Conservation (phyloP, 2,888 invertebrate genomes). For the Panopea generosa region DNA sequence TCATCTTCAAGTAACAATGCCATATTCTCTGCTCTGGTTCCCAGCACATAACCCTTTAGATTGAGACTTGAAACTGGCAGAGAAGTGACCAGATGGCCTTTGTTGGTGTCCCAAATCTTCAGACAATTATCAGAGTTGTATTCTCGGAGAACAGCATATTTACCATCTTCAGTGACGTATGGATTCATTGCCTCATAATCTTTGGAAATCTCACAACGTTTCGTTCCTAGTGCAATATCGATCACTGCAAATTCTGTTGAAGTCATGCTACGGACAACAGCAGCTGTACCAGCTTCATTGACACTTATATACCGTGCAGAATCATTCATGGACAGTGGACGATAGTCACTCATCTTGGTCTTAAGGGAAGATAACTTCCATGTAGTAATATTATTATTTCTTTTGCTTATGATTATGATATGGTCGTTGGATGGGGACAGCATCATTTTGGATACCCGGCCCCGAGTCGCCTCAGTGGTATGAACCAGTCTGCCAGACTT, state of each 20-base stretch:
- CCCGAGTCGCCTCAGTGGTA: constrained; percentile 56
- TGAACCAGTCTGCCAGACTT: constrained; percentile 46
- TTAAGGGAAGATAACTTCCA: constrained; percentile 61
- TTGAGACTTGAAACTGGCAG: constrained; percentile 61
- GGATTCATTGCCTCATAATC: constrained; percentile 65
- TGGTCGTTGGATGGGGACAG: constrained; percentile 58
- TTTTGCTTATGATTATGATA: constrained; percentile 52
- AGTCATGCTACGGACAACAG: constrained; percentile 59
- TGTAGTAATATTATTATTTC: constrained; percentile 59
- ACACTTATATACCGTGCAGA: constrained; percentile 63
- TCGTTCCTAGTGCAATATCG: constrained; percentile 53
- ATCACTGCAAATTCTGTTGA: constrained; percentile 63
- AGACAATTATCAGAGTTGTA: constrained; percentile 58
- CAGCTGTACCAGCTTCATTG: constrained; percentile 40
- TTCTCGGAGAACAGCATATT: constrained; percentile 65
- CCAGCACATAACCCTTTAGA: constrained; percentile 59
- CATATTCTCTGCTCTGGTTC: constrained; percentile 55
- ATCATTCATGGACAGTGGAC: constrained; percentile 62
- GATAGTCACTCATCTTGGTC: constrained; percentile 32
- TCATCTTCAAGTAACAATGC: constrained; percentile 45
- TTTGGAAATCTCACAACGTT: constrained; percentile 49
- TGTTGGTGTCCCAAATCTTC: constrained; percentile 63
- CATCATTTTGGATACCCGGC: constrained; percentile 31
- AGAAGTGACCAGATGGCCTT: constrained; percentile 40
- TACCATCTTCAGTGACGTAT: constrained; percentile 62